Percentiles rank a stretch among this genome's conserved stretches.
Evolutionary conservation across 2,797 vertebrate species (phyloP).

Genomic region (Bradypus variegatus): DNA sequence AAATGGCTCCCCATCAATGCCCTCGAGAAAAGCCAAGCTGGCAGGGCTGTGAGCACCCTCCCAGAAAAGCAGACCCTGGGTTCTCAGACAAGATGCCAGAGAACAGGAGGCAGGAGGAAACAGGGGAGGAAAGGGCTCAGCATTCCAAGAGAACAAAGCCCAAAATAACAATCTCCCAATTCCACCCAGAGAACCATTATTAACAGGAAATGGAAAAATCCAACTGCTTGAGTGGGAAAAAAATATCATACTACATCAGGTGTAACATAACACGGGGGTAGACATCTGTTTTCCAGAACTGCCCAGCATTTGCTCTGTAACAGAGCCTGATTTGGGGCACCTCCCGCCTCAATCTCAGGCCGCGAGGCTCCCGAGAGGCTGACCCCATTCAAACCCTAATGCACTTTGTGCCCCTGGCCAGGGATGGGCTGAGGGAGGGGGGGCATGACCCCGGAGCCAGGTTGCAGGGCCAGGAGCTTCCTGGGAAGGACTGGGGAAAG

Average conservation of each 20-base stretch:
- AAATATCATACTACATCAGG: no score
- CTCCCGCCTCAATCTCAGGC: background rate
- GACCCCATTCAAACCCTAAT: background rate
- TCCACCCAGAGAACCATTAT: background rate
- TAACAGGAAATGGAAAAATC: background rate
- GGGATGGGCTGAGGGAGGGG: background rate
- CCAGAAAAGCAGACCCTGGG: background rate
- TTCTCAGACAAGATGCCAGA: background rate
- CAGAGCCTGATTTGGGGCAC: background rate
- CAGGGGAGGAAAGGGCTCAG: background rate
- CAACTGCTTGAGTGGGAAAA: background rate
- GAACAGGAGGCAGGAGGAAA: background rate
- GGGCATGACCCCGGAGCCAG: background rate
- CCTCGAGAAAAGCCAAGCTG: background rate
- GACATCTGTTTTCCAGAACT: background rate
- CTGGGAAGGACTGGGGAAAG: background rate
- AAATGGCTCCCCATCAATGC: background rate
- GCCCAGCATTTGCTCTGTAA: background rate
- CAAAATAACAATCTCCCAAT: background rate
- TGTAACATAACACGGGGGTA: background rate
- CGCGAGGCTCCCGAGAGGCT: background rate
- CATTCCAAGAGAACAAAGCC: background rate
- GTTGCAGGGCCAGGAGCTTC: background rate
- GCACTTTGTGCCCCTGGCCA: background rate
- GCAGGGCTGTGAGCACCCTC: fast-evolving